Base-by-base conservation (phyloP, 2,113 vertebrate species). In the Ciconia maguari region DNA sequence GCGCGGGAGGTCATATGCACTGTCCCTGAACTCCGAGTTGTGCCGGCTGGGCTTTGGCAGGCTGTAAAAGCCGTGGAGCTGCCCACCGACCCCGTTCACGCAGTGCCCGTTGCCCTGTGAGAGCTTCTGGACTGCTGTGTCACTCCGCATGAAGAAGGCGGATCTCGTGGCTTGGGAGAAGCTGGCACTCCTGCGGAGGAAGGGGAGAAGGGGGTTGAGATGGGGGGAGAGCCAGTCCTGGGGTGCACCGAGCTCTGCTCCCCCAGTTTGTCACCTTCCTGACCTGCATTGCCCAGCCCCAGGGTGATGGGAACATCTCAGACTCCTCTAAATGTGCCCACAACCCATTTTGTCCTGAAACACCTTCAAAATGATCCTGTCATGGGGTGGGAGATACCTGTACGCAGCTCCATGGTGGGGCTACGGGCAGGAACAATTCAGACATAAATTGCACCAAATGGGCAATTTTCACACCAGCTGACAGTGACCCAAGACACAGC, bases 41-140 rank as follows among this genome's bases (percentile, higher is more conserved):
- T 99, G 99, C 85, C 99, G 98, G 83, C 98, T 98, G 10, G 99
- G 98, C 90, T 99, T 99, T 2, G 99, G 99, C 41, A 99, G 98
- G 96, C 99, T 99, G 90, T 99, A 99, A 94, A 99, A 99, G 90
- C 99, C 99, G 0, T 99, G 99, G 32, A 99, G 97, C 95, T 99
- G 99, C 30, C 98, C 97, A 0, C 98, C 95, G 22, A 99, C 97
- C 24, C 99, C 99, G 0, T 99, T 99, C 62, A 99, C 4, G 42
- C 99, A 99, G 96, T 99, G 99, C 20, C 99, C 99, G 0, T 99
- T 99, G 71, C 99, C 99, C 74, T 99, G 99, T 5, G 99, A 98
- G n/a, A 99, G 97, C 80, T 99, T 99, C 97, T 99, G 99, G 21
- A 99, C 98, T 0, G 99, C 98, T 0, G 99, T 98, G 97, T 99